A percentile compares a stretch with the other conserved stretches of the same genome.
Evolutionary conservation across 2,113 vertebrate genomes (phyloP).

Genomic region (Vanacampus margaritifer): DNA sequence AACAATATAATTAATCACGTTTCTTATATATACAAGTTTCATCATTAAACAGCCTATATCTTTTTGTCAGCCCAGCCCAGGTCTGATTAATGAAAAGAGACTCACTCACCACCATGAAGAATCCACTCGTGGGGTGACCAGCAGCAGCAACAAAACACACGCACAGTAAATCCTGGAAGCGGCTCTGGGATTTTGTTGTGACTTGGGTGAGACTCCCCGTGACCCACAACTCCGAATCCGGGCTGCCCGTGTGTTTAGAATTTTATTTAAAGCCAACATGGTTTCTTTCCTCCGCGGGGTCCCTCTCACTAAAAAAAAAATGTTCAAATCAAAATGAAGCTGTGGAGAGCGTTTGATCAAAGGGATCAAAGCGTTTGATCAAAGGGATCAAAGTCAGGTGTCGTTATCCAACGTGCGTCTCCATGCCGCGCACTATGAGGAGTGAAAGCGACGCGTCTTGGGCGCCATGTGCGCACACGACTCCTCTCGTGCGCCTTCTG

Average conservation of each 20-base stretch:
- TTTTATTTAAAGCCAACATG: slow-evolving; percentile 75
- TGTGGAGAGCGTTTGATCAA: not conserved
- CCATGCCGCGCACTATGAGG: slow-evolving; percentile 54
- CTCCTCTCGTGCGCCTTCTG: slow-evolving; percentile 20
- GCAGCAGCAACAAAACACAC: slow-evolving; percentile 81
- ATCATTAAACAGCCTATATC: too few relatives aligned
- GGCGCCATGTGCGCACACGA: slow-evolving; percentile 66
- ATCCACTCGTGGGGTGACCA: slow-evolving; percentile 86
- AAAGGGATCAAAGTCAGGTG: slow-evolving; percentile 15
- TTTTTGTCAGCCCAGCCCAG: slow-evolving; percentile 1
- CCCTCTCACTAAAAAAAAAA: not conserved
- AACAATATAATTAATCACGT: too few relatives aligned
- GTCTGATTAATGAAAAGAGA: slow-evolving; percentile 25
- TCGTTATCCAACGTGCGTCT: slow-evolving; percentile 38
- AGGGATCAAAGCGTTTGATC: too few relatives aligned
- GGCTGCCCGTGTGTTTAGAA: slow-evolving; percentile 62
- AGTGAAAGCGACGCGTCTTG: slow-evolving; percentile 39
- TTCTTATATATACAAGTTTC: too few relatives aligned
- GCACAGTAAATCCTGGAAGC: slow-evolving; percentile 78
- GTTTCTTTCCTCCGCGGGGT: slow-evolving; percentile 21
- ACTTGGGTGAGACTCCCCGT: slow-evolving; percentile 64
- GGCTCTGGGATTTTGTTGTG: slow-evolving; percentile 62
- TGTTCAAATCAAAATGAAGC: not conserved
- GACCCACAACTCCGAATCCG: slow-evolving; percentile 36
- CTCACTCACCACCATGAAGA: slow-evolving; percentile 95